phyloP scores from a whole-genome alignment of 2,113 vertebrate genomes.

The Nansenia antarctica region DNA sequence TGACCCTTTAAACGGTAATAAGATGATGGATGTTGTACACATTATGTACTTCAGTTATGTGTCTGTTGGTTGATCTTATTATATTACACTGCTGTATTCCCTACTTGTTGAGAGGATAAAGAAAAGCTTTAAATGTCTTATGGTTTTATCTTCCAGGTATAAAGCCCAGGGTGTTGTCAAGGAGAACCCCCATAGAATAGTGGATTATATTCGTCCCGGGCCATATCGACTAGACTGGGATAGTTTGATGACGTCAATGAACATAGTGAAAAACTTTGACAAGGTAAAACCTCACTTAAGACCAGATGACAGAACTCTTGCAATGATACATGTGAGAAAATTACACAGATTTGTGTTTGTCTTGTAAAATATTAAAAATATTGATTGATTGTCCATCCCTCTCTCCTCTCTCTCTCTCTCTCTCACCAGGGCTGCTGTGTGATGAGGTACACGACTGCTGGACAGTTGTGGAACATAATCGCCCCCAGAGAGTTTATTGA shows the following conservation, averaged over 20 bases:
- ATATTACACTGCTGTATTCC: background rate
- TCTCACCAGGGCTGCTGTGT: slow-evolving; percentile 79
- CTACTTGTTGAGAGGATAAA: no score
- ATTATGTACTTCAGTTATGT: background rate
- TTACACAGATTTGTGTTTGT: background rate
- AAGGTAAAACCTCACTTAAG: slow-evolving; percentile 64
- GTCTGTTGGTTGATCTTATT: background rate
- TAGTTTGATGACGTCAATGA: slow-evolving; percentile 84
- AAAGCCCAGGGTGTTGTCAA: slow-evolving; percentile 82
- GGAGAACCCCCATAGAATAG: slow-evolving; percentile 68
- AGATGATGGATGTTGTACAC: background rate
- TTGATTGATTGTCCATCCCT: background rate
- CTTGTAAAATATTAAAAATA: background rate
- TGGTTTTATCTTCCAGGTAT: slow-evolving; percentile 68
- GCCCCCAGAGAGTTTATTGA: slow-evolving; percentile 86
- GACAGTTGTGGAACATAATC: slow-evolving; percentile 85
- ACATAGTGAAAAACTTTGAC: slow-evolving; percentile 79
- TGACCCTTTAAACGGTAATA: background rate
- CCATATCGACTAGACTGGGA: slow-evolving; percentile 83
- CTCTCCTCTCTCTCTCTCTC: background rate
- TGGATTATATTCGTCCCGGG: slow-evolving; percentile 84
- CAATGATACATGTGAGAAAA: background rate
- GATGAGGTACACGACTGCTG: slow-evolving; percentile 83
- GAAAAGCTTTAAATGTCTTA: background rate
- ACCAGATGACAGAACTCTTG: background rate